Evolutionary conservation across 2,888 invertebrate species (phyloP).

Genomic region (Microdon myrmicae): DNA sequence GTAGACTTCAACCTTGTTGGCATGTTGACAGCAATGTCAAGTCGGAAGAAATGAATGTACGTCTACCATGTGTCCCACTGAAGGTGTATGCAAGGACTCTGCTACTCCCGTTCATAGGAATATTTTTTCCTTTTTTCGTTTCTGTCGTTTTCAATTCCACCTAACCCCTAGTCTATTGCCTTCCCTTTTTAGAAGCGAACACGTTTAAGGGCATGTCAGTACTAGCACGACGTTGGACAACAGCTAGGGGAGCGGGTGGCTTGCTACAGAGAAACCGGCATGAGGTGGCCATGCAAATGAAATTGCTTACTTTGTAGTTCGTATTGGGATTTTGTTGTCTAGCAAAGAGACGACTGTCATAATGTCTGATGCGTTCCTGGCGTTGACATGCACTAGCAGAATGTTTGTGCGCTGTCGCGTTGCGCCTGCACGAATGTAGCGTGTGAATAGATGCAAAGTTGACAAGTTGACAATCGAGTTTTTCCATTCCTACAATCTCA

Average conservation of each 20-base stretch:
- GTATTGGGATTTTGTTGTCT: constrained; percentile 52
- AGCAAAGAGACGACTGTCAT: constrained; percentile 50
- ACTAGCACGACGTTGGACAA: too few relatives aligned
- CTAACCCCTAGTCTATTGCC: too few relatives aligned
- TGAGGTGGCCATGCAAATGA: constrained; percentile 51
- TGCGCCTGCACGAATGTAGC: constrained; percentile 16
- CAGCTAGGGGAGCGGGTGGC: too few relatives aligned
- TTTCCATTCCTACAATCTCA: constrained; percentile 16
- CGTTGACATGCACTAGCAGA: constrained; percentile 3
- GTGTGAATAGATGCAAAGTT: constrained; percentile 41
- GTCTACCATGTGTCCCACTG: constrained; percentile 38
- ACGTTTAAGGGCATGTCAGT: constrained; percentile 15
- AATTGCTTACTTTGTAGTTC: constrained; percentile 52
- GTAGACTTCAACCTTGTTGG: constrained; percentile 50
- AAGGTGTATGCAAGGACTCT: constrained; percentile 22
- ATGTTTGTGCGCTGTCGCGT: neutral
- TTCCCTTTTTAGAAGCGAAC: constrained; percentile 26
- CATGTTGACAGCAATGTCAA: constrained; percentile 53
- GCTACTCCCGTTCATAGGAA: constrained; percentile 8
- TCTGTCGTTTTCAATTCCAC: constrained; percentile 4
- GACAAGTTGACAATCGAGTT: constrained; percentile 44
- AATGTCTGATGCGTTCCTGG: constrained; percentile 46
- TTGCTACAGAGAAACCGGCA: constrained; percentile 31
- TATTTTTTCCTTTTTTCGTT: neutral
- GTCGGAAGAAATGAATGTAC: constrained; percentile 50